Evolutionary conservation across 1,140 invertebrate species (phyloP).

Genomic region (Trachymyrmex septentrionalis): DNA sequence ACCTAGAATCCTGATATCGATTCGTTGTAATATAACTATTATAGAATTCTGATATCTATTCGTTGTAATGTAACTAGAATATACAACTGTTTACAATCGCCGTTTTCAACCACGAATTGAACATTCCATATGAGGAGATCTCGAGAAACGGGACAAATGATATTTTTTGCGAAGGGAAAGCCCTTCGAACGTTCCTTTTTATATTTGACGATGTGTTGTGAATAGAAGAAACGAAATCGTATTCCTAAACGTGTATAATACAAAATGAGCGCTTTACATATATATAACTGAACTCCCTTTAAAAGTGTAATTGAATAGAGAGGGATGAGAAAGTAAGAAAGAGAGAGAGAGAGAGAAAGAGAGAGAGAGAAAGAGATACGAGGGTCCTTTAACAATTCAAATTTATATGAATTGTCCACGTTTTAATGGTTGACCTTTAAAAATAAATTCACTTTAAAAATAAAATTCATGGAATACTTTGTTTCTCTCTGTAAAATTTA

Average conservation of each 20-base stretch:
- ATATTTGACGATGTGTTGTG: neutral
- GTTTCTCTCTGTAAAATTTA: conserved; percentile 18
- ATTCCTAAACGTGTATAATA: neutral
- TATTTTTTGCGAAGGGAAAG: neutral
- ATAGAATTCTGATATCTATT: conserved; percentile 11
- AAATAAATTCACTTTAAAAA: neutral
- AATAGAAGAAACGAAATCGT: neutral
- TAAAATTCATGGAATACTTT: neutral
- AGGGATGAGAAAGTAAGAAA: neutral
- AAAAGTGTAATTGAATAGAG: neutral
- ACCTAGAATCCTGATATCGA: neutral
- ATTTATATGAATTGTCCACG: neutral
- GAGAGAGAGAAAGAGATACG: neutral
- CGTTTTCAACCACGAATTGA: neutral
- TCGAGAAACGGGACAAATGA: neutral
- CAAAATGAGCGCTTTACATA: neutral
- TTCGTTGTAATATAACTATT: conserved; percentile 20
- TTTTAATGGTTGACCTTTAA: neutral
- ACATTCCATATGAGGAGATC: neutral
- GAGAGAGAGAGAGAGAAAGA: neutral
- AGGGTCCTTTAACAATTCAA: neutral
- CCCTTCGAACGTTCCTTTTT: neutral
- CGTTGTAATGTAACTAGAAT: neutral
- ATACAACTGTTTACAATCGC: neutral
- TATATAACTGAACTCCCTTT: neutral